Base-by-base conservation (phyloP, 1,140 invertebrate genomes). In the Ips typographus region DNA sequence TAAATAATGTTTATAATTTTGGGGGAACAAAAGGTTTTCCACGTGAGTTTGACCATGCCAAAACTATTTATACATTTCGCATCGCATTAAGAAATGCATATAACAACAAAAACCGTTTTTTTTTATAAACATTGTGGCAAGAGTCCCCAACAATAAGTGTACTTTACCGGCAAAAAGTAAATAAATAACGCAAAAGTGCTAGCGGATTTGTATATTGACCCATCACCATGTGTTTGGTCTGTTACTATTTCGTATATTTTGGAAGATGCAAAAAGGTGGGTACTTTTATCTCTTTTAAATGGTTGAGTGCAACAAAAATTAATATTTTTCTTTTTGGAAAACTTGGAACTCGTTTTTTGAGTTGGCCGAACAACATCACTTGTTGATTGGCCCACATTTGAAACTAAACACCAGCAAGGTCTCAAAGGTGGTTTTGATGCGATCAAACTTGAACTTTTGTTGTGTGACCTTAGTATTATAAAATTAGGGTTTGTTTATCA, bases 371-470 rank as follows among this genome's bases (percentile, higher is more conserved):
- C 4, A 41, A 39, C 39, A 62, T 49, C 44, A 62, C 60, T 62
- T 62, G 60, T 62, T 62, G 60, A 62, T 62, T 62, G 60, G 60
- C 60, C 51, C 5, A 51, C 36, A 49, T 3, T 49, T 49, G 44
- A 49, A 49, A 49, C 22, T 49, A 22, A 49, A 49, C 44, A 49
- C 3, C 6, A 2, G 3, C 44, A 49, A 49, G 22, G 22, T 2
- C 44, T 8, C 44, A 49, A 49, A 49, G 44, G 44, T 49, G 6
- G 44, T 49, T 49, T 49, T 36, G 8, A 7, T 59, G 57, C 40
- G 39, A 59, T 42, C 40, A 42, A 41, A n/a, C 42, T 42, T 59
- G 57, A 59, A 59, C 57, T 59, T 59, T 59, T 51, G 55, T 49
- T 60, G 65, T 67, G 41, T 59, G 65, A 59, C 56, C 3, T 47